Base-by-base conservation (phyloP, 2,888 invertebrate genomes). In the Cataglyphis livida region DNA sequence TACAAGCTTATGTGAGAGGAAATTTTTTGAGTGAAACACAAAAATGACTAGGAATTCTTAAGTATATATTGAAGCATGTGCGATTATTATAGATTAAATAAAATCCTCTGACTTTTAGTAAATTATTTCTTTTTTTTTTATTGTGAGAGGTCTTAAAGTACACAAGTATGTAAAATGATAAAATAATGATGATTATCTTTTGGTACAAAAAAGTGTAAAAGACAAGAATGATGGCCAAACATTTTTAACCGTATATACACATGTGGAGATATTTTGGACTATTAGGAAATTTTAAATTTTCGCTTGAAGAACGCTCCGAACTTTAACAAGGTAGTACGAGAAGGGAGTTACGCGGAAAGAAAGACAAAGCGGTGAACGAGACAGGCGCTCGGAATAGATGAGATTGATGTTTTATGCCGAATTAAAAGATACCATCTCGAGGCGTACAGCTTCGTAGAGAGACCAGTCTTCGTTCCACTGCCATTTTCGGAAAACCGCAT, bases 391-490 rank as follows among this genome's bases (percentile, higher is more conserved):
- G 18, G 15, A 71, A 44, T 71, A 71, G 76, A 78, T 41, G 54
- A 70, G 71, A 32, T 21, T 35, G 78, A 79, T 79, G 78, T 79
- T 79, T 79, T 79, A 89, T 89, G 92, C 87, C 87, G 90, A 92
- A 91, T 91, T 91, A 88, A 91, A 92, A 89, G 88, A 88, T 89
- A 84, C 85, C 85, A 78, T 86, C 82, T 32, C 71, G 25, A 25
- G 25, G 87, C 84, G 86, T 83, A 82, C 82, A 85, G 75, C 83
- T 81, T 89, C 84, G 84, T 78, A 70, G 75, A 70, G 75, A 89
- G 90, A 92, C 92, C 87, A 87, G 92, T 92, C 91, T 87, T 92
- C 93, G 91, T 93, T 92, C 93, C 93, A 92, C 90, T 90, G 90
- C 93, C 93, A 93, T 93, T 84, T 90, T 89, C 90, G 90, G 90